phyloP scores from a whole-genome alignment of 1,140 invertebrate genomes.

The Ectropis grisescens region DNA sequence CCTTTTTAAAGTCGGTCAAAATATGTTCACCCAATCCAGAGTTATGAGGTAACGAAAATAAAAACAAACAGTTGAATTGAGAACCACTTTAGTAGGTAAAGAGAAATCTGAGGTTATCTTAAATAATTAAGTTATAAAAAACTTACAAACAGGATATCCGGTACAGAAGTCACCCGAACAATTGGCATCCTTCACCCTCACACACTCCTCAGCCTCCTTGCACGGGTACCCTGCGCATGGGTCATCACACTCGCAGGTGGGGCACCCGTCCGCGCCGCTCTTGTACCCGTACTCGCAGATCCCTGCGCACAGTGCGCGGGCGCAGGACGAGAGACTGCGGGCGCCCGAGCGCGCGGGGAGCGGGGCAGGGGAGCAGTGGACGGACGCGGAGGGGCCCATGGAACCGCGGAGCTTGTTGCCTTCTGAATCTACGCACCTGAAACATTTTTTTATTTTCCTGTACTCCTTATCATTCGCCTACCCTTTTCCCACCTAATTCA shows the following conservation, averaged over 20 bases:
- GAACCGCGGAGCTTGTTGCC: conserved; percentile 83
- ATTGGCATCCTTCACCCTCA: conserved; percentile 76
- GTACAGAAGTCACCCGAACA: conserved; percentile 80
- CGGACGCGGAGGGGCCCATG: conserved; percentile 81
- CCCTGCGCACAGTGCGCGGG: conserved; percentile 77
- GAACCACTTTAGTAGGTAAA: too few species aligned
- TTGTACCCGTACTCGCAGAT: conserved; percentile 89
- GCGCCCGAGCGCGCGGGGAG: conserved; percentile 46
- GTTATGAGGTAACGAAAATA: too few species aligned
- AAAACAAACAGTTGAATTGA: too few species aligned
- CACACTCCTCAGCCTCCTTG: conserved; percentile 79
- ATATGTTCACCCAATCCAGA: too few species aligned
- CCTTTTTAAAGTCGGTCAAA: too few species aligned
- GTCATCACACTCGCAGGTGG: conserved; percentile 87
- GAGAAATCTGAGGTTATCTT: too few species aligned
- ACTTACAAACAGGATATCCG: conserved; percentile 80
- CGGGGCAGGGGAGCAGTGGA: conserved; percentile 71
- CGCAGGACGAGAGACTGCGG: conserved; percentile 57
- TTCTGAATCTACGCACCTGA: conserved; percentile 80
- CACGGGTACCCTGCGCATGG: conserved; percentile 86
- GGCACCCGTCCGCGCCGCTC: conserved; percentile 81
- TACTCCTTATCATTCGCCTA: too few species aligned
- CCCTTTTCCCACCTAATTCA: too few species aligned
- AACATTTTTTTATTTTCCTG: too few species aligned
- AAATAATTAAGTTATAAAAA: too few species aligned